A percentile compares a stretch with the other conserved stretches of the same genome.
phyloP scores from a whole-genome alignment of 1,140 invertebrate genomes.

The Drosophila lowei region DNA sequence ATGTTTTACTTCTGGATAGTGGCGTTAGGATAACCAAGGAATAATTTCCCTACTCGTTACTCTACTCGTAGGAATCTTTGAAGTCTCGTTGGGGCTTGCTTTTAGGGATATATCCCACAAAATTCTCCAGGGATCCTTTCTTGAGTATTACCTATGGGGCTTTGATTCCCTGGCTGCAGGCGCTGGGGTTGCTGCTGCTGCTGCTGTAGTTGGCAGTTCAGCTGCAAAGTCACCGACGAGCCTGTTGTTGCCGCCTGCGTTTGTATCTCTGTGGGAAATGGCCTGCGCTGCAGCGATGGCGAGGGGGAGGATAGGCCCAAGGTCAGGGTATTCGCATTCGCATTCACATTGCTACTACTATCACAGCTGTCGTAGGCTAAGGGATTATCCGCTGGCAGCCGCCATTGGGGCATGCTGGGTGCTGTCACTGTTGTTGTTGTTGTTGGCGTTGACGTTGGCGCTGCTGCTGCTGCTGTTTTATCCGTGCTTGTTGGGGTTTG shows the following conservation, averaged over 20 bases:
- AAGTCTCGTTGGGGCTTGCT: too few species aligned
- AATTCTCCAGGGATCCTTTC: too few species aligned
- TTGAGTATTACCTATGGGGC: slow-evolving; percentile 69
- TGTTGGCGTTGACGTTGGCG: slow-evolving; percentile 34
- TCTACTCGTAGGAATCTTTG: too few species aligned
- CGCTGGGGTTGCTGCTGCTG: slow-evolving; percentile 58
- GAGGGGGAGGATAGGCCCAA: slow-evolving; percentile 36
- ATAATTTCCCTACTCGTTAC: too few species aligned
- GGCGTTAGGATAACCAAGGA: too few species aligned
- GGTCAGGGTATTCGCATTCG: slow-evolving; percentile 1
- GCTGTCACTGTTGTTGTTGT: slow-evolving; percentile 40
- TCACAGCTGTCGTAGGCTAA: slow-evolving; percentile 57
- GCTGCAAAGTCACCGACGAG: slow-evolving; percentile 42
- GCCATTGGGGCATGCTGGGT: slow-evolving; percentile 40
- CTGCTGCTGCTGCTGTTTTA: too few species aligned
- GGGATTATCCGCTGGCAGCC: slow-evolving; percentile 46
- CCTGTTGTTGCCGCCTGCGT: slow-evolving; percentile 13
- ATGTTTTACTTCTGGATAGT: too few species aligned
- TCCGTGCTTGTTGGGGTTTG: slow-evolving; percentile 20
- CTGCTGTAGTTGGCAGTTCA: slow-evolving; percentile 51
- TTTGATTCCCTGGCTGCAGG: slow-evolving; percentile 77
- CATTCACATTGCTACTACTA: slow-evolving; percentile 59
- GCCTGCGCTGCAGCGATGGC: slow-evolving; percentile 56
- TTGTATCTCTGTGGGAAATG: slow-evolving; percentile 11
- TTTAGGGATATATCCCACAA: too few species aligned